Conservation (phyloP, 2,113 vertebrate genomes). For the Xenotilapia caudafasciata region DNA sequence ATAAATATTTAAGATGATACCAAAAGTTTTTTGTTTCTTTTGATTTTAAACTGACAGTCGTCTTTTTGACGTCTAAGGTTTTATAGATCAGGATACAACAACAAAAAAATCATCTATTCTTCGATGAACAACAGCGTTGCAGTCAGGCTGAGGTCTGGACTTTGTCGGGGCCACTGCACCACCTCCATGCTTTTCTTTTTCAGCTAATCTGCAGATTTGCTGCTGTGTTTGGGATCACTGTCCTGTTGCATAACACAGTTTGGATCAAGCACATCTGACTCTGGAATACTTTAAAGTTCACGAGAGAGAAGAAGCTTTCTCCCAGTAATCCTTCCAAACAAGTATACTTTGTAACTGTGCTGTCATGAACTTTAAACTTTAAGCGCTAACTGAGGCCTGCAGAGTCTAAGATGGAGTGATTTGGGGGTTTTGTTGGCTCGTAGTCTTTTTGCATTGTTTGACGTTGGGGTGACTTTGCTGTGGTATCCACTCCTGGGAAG, state of each 20-base stretch:
- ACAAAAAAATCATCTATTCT: background rate
- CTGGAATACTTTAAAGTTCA: background rate
- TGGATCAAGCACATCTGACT: background rate
- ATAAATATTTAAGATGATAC: background rate
- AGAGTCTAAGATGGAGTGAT: fast-evolving
- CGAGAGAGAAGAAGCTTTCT: fast-evolving
- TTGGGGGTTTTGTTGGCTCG: fast-evolving
- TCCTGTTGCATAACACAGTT: background rate
- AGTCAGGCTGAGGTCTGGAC: background rate
- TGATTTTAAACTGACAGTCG: background rate
- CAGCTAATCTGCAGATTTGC: background rate
- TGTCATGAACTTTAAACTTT: background rate
- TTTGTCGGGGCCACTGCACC: fast-evolving
- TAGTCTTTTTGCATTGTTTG: background rate
- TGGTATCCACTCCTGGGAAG: background rate
- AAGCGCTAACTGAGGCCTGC: background rate
- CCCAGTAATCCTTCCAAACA: background rate
- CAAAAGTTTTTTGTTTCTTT: background rate
- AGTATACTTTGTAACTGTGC: background rate
- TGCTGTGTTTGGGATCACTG: background rate
- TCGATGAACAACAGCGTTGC: background rate
- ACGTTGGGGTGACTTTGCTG: background rate
- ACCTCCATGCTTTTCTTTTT: background rate
- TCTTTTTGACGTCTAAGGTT: background rate
- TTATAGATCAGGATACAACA: background rate